A percentile compares a stretch with the other conserved stretches of the same genome.
These are phyloP conservation scores for Drosophila tanythrix DNA, from an alignment of 2,888 invertebrate genomes.

Conservation along the genomic window DNA sequence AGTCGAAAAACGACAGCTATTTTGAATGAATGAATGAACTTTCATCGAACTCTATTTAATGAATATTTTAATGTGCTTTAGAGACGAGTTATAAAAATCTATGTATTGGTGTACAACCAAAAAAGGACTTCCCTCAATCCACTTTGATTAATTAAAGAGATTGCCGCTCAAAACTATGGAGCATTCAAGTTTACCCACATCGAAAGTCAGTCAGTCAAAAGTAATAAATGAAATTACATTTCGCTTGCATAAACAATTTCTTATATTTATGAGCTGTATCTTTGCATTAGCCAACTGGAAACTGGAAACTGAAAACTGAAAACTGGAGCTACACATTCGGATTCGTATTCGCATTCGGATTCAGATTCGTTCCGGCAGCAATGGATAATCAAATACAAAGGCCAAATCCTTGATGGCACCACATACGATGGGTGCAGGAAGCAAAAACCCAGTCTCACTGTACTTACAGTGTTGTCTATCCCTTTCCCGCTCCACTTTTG, in stretches of 20 bases:
- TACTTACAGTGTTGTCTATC: background rate
- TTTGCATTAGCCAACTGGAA: constrained; percentile 57
- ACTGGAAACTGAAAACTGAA: constrained; percentile 52
- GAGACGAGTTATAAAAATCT: background rate
- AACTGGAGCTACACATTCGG: constrained; percentile 55
- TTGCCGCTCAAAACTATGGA: constrained; percentile 9
- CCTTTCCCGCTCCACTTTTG: constrained; percentile 41
- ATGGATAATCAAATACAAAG: constrained; percentile 47
- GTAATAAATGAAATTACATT: constrained; percentile 59
- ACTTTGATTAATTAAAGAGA: constrained; percentile 24
- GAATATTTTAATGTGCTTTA: background rate
- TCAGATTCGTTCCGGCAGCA: constrained; percentile 52
- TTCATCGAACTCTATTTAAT: background rate
- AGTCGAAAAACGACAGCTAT: background rate
- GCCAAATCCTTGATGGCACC: constrained; percentile 51
- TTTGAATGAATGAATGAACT: background rate
- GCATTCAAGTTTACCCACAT: constrained; percentile 20
- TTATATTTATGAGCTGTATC: constrained; percentile 42
- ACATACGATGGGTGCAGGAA: constrained; percentile 11
- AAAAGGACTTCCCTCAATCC: background rate
- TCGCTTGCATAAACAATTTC: constrained; percentile 62
- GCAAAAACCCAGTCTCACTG: constrained; percentile 1
- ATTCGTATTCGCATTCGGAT: constrained; percentile 54
- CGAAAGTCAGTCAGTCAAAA: constrained; percentile 35
- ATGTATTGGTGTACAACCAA: background rate